phyloP scores from a whole-genome alignment of 2,888 invertebrate species.

The Stenichneumon culpator region DNA sequence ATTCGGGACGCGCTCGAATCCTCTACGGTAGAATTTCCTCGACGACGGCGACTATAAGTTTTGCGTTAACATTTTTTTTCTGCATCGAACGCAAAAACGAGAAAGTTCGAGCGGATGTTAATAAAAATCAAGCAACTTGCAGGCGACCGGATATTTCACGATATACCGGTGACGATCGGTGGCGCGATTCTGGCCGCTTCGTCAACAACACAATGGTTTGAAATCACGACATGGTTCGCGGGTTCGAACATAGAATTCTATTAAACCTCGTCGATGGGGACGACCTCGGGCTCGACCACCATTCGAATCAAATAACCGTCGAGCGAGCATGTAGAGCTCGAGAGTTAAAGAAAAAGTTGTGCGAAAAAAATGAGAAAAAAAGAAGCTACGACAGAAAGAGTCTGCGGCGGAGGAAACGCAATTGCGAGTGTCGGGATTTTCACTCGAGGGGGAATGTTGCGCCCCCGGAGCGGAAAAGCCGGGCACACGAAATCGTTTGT shows the following conservation, averaged over 20 bases:
- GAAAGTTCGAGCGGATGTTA: constrained; percentile 19
- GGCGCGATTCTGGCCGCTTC: constrained; percentile 25
- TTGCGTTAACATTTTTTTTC: background rate
- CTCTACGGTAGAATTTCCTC: background rate
- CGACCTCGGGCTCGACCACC: background rate
- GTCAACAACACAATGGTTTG: constrained; percentile 23
- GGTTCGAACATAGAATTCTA: constrained; percentile 16
- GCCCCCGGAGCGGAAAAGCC: constrained; percentile 16
- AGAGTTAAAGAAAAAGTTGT: background rate
- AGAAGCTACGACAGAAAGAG: constrained; percentile 13
- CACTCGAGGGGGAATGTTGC: background rate
- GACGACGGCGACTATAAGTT: background rate
- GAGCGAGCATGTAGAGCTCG: background rate
- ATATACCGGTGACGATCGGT: constrained; percentile 52
- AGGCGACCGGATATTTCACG: constrained; percentile 52
- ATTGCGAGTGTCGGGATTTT: constrained; percentile 17
- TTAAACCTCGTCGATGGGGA: background rate
- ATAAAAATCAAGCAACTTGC: constrained; percentile 5
- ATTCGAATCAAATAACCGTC: background rate
- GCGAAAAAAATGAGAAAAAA: background rate
- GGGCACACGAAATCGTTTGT: constrained; percentile 43
- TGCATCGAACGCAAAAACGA: constrained; percentile 4
- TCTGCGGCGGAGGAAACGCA: constrained; percentile 16
- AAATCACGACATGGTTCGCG: constrained; percentile 59
- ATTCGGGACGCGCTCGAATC: background rate